Evolutionary conservation across 1,140 invertebrate genomes (phyloP).

Genomic region (Intoshia linei): DNA sequence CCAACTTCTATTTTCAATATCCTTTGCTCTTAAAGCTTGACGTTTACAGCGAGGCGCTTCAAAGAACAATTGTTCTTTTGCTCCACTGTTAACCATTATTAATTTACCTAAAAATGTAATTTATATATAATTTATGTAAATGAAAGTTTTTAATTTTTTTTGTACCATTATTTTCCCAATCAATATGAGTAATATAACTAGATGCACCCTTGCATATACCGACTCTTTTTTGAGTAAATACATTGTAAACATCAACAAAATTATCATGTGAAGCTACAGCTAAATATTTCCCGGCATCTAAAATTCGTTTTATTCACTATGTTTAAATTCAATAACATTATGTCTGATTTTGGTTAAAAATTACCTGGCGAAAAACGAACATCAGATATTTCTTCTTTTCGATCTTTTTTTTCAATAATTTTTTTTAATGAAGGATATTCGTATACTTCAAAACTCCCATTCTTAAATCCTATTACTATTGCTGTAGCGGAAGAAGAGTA

Average conservation of each 20-base stretch:
- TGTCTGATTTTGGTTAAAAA: neutral
- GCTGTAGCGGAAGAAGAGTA: no score
- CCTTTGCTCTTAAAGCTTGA: conserved; percentile 12
- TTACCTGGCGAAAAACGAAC: conserved; percentile 21
- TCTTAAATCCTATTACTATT: conserved; percentile 3
- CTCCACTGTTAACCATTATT: conserved; percentile 20
- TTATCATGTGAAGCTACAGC: conserved; percentile 25
- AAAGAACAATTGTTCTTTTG: conserved; percentile 21
- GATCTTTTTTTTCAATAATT: conserved; percentile 14
- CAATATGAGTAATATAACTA: conserved; percentile 22
- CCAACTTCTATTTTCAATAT: conserved; percentile 20
- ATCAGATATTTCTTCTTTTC: conserved; percentile 22
- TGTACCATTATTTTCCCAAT: conserved; percentile 19
- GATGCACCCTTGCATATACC: conserved; percentile 23
- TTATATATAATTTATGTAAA: neutral
- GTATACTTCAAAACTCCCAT: conserved; percentile 19
- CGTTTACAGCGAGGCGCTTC: conserved; percentile 20
- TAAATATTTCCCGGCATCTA: conserved; percentile 20
- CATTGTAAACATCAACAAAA: conserved; percentile 24
- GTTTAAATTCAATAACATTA: neutral
- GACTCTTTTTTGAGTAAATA: conserved; percentile 16
- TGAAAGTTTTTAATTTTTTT: neutral
- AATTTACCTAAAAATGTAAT: conserved; percentile 14
- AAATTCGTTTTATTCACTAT: neutral
- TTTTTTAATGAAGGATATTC: conserved; percentile 17